Conservation (phyloP, 2,113 vertebrate species). For the Henicopernis longicauda region DNA sequence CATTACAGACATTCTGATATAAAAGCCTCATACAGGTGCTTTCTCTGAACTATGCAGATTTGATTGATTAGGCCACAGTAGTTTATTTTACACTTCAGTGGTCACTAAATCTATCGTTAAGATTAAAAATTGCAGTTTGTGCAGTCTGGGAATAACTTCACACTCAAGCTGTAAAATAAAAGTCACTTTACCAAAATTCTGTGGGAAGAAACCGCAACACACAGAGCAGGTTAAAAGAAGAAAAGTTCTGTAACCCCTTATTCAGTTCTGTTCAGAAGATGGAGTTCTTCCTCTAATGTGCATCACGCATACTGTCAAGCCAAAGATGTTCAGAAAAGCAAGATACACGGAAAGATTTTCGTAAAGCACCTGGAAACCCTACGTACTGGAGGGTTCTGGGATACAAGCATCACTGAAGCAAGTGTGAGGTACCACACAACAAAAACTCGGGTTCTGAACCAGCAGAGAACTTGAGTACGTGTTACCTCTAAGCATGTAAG, state of each 20-base stretch:
- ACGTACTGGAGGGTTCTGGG: not conserved
- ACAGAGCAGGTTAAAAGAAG: not conserved
- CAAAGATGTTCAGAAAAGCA: not conserved
- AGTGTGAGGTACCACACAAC: accelerated
- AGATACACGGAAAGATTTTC: not conserved
- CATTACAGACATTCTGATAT: slow-evolving; percentile 48
- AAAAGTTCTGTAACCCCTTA: not conserved
- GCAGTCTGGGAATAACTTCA: slow-evolving; percentile 42
- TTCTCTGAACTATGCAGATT: slow-evolving; percentile 25
- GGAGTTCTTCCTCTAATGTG: not conserved
- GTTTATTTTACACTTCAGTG: slow-evolving; percentile 24
- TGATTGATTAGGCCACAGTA: slow-evolving; percentile 47
- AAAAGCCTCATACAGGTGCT: slow-evolving; percentile 59
- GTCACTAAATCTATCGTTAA: slow-evolving; percentile 38
- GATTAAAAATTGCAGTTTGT: slow-evolving; percentile 35
- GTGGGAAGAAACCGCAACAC: not conserved
- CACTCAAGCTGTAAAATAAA: not conserved
- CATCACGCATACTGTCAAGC: not conserved
- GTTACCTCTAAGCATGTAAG: not conserved
- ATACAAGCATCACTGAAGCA: not conserved
- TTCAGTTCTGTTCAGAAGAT: not conserved
- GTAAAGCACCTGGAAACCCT: not conserved
- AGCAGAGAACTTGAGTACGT: not conserved
- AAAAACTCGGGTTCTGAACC: too few relatives aligned
- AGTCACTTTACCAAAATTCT: not conserved